Base-by-base conservation (phyloP, 2,888 invertebrate species). In the Drosophila cognata region DNA sequence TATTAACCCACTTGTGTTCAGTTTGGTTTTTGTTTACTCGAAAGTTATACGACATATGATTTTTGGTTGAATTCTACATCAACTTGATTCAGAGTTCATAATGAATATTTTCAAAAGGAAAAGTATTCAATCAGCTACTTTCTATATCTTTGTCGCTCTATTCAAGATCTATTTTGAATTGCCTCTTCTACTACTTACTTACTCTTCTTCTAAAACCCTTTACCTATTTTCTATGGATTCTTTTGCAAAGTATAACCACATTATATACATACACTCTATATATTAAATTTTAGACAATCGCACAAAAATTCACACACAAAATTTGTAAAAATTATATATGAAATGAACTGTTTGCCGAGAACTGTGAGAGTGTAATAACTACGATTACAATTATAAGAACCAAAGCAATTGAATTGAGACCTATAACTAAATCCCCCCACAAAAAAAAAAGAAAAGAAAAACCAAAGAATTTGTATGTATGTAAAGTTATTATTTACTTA, bases 231-330 rank as follows among this genome's bases (percentile, higher is more conserved):
- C 77, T 74, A 63, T 82, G 59, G 74, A 82, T 85, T 83, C 61
- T 75, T 85, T 89, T 89, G 84, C 82, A 74, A 83, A 74, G 61
- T 60, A 59, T 78, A 71, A 72, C 69, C 81, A 82, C 84, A 84
- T 81, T 82, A 82, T 82, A 85, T 89, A 85, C 83, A 87, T 87
- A 88, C 88, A 88, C 86, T 61, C 67, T 68, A 74, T 68, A 64
- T 50, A 35, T 33, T 33, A 73, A 77, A 74, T 71, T 67, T 72
- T 67, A 80, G 75, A 87, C 75, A 84, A 79, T 57, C 84, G 87
- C 87, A 88, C 87, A 74, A 79, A 68, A 84, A 81, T 82, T 78
- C 71, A 84, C 82, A 83, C 81, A 82, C 70, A 28, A 74, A 79
- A 80, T 79, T 79, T 64, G 55, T 65, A 62, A 36, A 67, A 68